Base-by-base conservation (phyloP, 2,888 invertebrate genomes). In the Torymus texanus region DNA sequence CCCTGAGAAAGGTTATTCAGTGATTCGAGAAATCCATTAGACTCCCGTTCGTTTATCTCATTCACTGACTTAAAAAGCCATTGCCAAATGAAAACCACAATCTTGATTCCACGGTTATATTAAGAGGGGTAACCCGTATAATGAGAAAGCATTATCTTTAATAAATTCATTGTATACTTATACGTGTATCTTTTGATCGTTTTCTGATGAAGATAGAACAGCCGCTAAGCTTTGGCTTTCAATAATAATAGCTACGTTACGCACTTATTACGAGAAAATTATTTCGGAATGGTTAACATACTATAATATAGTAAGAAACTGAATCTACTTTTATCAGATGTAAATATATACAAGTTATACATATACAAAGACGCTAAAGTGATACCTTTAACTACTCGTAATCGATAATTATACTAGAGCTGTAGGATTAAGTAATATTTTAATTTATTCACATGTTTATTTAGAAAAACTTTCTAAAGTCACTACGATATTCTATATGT, bases 21-120 rank as follows among this genome's bases (percentile, higher is more conserved):
- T 75, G 66, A 75, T 79, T 75, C 66, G 71, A 79, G 63, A 79
- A 79, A 79, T 79, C 75, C 72, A 75, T 79, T 75, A 75, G 75
- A 70, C n/a, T 65, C 13, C 13, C 51, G 65, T 53, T 65, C 70
- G 53, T 70, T 63, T 59, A 66, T 75, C 71, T 63, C 67, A 74
- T 78, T 78, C 73, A 41, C 51, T 59, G 61, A 3, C 41, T 78
- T 59, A 65, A 75, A 75, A 66, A 75, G 51, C 67, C 55, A 73
- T 66, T 72, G 61, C 61, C 55, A 55, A 62, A 73, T 72, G 66
- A 71, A 53, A 56, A 55, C 21, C 66, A 11, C 16, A 41, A 16
- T 61, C 24, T 78, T 21, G 58, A 78, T 66, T 53, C 53, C 11
- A 41, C 24, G 51, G 59, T n/a, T 65, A 29, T 72, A 41, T 55